A percentile compares a stretch with the other conserved stretches of the same genome.
These are phyloP conservation scores for Nipponia nippon DNA, from an alignment of 2,113 vertebrate genomes.

Conservation along the genomic window DNA sequence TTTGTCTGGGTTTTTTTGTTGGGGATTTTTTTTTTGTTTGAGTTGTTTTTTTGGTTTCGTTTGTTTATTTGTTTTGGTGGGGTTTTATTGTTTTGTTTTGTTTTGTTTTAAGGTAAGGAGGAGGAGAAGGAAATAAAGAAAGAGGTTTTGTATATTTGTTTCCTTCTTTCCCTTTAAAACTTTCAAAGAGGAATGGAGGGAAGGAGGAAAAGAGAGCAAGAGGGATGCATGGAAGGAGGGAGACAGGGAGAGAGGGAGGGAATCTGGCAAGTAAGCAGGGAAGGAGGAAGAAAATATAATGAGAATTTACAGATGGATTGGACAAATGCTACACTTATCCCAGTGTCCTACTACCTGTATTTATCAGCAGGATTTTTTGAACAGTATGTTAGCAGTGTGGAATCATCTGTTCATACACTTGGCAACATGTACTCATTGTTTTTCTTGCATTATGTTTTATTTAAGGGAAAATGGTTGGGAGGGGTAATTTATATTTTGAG, in stretches of 20 bases:
- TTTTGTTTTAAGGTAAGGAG: not conserved
- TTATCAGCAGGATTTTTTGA: not conserved
- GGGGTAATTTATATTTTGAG: not conserved
- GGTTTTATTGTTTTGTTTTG: not conserved
- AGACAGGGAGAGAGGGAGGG: not conserved
- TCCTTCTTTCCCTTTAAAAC: not conserved
- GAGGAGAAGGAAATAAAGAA: not conserved
- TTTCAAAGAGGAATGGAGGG: not conserved
- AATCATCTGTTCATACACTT: not conserved
- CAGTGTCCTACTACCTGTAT: not conserved
- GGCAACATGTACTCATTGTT: not conserved
- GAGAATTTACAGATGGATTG: not conserved
- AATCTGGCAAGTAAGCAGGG: not conserved
- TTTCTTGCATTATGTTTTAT: not conserved
- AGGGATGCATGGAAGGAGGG: not conserved
- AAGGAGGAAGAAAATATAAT: not conserved
- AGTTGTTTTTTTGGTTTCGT: fast-evolving
- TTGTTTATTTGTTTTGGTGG: not conserved
- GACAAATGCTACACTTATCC: not conserved
- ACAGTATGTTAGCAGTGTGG: not conserved
- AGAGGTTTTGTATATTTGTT: not conserved
- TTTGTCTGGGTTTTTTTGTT: not conserved
- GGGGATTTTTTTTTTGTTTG: too few relatives aligned
- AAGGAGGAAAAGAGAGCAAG: not conserved
- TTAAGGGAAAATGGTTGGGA: not conserved